Base-by-base conservation (phyloP, 2,888 invertebrate genomes). In the Eilema griseolum region DNA sequence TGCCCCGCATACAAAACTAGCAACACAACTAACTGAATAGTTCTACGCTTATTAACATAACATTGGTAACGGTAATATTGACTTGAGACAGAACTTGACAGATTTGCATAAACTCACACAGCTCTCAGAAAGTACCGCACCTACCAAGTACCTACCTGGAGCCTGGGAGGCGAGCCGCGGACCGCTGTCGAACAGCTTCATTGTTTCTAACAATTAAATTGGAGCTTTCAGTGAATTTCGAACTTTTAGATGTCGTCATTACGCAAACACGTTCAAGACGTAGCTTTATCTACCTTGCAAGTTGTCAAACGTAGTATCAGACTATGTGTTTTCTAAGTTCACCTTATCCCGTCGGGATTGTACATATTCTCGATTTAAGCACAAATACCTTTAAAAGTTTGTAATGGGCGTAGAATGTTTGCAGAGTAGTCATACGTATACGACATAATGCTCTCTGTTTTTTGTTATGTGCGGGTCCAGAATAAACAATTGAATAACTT, bases 61-160 rank as follows among this genome's bases (percentile, higher is more conserved):
- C 67, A 79, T 73, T 67, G 59, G 28, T 52, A 66, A 73, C 69
- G 68, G 68, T 68, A 78, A 81, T 71, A 73, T 75, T 71, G 71
- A 59, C 70, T 52, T 57, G 66, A 23, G 70, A 57, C 24, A 57
- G n/a, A 71, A 69, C 70, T 71, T 64, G 26, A 7, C 65, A 33
- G 12, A 80, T 75, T 79, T 66, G 31, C 82, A 81, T 81, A 72
- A 72, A 78, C 72, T 70, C 46, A 41, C 70, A 71, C 46, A 64
- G 46, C 3, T 66, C 46, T 52, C 7, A 20, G 16, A 5, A 16
- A 41, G 20, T 16, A 20, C 7, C 7, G 46, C 60, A 20, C 41
- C n/a, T n/a, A n/a, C n/a, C n/a, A n/a, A n/a, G n/a, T n/a, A n/a
- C n/a, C n/a, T n/a, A n/a, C n/a, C n/a, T n/a, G 64, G n/a, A 11